Evolutionary conservation across 1,140 invertebrate genomes (phyloP), one percentile per base, ranked within the genome.

Genomic region (Cepaea nemoralis): DNA sequence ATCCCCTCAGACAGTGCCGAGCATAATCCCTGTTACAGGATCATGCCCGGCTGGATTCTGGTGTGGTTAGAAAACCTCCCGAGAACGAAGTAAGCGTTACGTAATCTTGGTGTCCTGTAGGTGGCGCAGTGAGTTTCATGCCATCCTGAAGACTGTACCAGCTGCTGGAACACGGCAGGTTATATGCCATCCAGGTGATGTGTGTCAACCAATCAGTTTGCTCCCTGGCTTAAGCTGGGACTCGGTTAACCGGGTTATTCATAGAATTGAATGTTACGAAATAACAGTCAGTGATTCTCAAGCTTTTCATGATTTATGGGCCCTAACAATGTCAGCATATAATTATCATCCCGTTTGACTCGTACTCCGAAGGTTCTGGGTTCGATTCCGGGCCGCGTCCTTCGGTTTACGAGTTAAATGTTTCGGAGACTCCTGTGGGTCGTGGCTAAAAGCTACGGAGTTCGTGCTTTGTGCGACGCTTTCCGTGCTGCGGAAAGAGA

Each of bases 1-100:
- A 55, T n/a, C 50, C 50, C 50, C 24, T 55, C 50, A 55, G 50
- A 55, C 50, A 55, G n/a, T 55, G 50, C 50, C 50, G 50, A 55
- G 50, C 50, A 3, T n/a, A 14, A 24, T 24, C 50, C 50, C 50
- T 55, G 50, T 55, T 55, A 55, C 50, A 55, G 24, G 50, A n/a
- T 24, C n/a, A 55, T 24, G 22, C 50, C 2, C 50, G 50, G n/a
- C 50, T 22, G 14, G 5, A 22, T 55, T 45, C 24, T 55, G 50
- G 50, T 14, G 50, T 55, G 12, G 24, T n/a, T 12, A 22, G 24
- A 55, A 55, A 55, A 55, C 3, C 50, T 3, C 6, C 50, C 50
- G 14, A 6, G n/a, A 55, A 55, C 50, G 50, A 55, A 55, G 50
- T 55, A 55, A 55, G 50, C 50, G 50, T 55, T 55, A 55, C n/a